These are phyloP conservation scores for Penaeus chinensis DNA, from an alignment of 1,140 invertebrate species.

Conservation along the genomic window DNA sequence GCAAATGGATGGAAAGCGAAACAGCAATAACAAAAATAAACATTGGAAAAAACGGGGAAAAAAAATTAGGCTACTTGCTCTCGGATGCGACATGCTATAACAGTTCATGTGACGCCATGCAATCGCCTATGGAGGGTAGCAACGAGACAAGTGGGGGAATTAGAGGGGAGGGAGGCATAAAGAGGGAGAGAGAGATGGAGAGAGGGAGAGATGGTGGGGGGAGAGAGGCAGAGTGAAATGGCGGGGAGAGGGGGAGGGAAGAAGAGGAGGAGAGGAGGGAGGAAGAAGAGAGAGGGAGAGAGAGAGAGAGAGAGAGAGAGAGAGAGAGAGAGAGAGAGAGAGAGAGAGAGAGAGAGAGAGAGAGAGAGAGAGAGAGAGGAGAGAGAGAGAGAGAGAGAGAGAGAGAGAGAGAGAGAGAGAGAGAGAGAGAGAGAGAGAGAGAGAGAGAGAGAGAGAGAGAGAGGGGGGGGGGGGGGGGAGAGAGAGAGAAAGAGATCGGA, in stretches of 20 bases:
- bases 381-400: neutral
- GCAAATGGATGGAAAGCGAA: too few relatives aligned
- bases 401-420: slow-evolving; percentile 16
- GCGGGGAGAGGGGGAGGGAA: neutral
- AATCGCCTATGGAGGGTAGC: neutral
- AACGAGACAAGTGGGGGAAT: neutral
- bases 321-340: neutral
- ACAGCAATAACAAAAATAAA: too few relatives aligned
- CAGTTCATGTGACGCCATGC: neutral
- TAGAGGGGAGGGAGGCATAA: slow-evolving; percentile 6
- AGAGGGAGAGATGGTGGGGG: too few relatives aligned
- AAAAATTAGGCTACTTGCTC: too few relatives aligned
- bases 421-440: neutral
- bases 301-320: neutral
- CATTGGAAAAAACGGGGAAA: too few relatives aligned
- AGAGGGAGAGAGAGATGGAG: neutral
- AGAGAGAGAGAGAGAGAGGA: too few relatives aligned
- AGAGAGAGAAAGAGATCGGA: neutral
- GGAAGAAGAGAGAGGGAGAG: slow-evolving; percentile 2
- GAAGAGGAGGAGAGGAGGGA: neutral
- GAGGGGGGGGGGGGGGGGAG: neutral
- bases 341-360: neutral
- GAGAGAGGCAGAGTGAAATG: neutral
- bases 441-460: slow-evolving; percentile 23
- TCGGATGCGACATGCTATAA: neutral